Evolutionary conservation across 1,140 invertebrate species (phyloP), one percentile per base, ranked within the genome.

Genomic region (Dinothrombium tinctorium): DNA sequence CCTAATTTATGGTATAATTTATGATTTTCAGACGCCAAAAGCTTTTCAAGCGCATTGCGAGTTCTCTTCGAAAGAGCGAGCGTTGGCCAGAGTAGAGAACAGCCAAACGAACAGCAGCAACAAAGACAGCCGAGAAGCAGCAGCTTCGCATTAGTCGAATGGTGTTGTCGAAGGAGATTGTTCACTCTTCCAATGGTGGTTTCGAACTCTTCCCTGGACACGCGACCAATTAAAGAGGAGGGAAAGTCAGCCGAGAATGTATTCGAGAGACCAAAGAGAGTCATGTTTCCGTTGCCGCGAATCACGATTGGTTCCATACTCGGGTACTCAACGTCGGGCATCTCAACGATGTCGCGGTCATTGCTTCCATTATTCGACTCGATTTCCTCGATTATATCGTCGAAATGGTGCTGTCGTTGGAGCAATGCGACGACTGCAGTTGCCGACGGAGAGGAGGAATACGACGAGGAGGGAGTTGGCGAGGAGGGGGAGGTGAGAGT

Each of bases 41-140:
- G 31, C 29, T 48, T 48, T 39, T 48, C 40, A 3, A 48, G 22
- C 15, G 38, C 24, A 33, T 9, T 37, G 39, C 33, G 29, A 14
- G 43, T 48, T 37, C 46, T 17, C 26, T 47, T 47, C 12, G 37
- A 41, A 11, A 48, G 23, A n/a, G 46, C 46, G n/a, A 48, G 24
- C 5, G 44, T 41, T 7, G 46, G 46, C 46, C 46, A 48, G 6
- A 48, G 21, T 21, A 48, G 36, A 12, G 43, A 45, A 33, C 43
- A 48, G 8, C 46, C 46, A 8, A 48, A 37, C 14, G 43, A 45
- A 39, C 44, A 48, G 21, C 46, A 48, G 22, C 46, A 48, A 24
- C 43, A 48, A 24, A 48, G 35, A 44, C 46, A 45, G 14, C 46
- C 46, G 19, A 48, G 21, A 19, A 48, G 26, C 8, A 48, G 19